Evolutionary conservation across 2,888 invertebrate species (phyloP).

Genomic region (Erebia aethiops): DNA sequence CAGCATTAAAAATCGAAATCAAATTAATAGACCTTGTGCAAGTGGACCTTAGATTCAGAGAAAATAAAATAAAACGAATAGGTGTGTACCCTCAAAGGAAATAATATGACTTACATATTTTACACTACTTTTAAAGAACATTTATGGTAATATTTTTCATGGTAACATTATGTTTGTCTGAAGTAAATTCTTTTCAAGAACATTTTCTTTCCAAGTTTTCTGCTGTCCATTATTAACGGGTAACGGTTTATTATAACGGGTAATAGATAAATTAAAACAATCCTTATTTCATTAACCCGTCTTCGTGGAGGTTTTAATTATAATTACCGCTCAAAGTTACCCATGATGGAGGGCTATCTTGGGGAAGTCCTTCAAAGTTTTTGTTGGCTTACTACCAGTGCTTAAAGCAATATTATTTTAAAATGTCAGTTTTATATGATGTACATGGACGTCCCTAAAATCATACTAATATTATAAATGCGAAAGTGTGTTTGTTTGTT

Average conservation of each 20-base stretch:
- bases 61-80: no score
- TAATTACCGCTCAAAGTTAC: conserved; percentile 28
- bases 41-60: no score
- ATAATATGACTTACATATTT: no score
- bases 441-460: no score
- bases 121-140: no score
- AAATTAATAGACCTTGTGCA: no score
- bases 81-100: no score
- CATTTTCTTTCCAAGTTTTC: not conserved
- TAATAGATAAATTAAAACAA: conserved; percentile 16
- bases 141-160: not conserved
- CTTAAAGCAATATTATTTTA: no score
- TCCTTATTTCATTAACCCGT: conserved; percentile 8
- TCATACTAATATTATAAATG: no score
- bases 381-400: not conserved
- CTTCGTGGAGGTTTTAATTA: conserved; percentile 18
- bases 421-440: no score
- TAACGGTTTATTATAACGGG: conserved; percentile 1
- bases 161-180: not conserved
- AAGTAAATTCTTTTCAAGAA: not conserved
- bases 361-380: conserved; percentile 35
- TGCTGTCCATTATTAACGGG: not conserved
- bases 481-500: no score
- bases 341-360: conserved; percentile 23
- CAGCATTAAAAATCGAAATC: no score